phyloP scores from a whole-genome alignment of 2,797 vertebrate genomes.

The Harpagifer antarcticus region DNA sequence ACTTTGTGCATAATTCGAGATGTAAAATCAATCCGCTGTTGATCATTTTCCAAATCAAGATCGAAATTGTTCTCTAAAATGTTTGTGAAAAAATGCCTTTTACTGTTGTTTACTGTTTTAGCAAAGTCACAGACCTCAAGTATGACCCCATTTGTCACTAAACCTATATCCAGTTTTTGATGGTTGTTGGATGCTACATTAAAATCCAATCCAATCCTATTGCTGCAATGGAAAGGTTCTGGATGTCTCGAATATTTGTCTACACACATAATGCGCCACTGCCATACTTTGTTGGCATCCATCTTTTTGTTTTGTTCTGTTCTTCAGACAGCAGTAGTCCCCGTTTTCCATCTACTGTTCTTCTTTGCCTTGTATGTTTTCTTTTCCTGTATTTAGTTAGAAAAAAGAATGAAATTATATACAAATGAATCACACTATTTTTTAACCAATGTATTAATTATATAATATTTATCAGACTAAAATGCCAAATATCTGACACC shows the following conservation, averaged over 20 bases:
- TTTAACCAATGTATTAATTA: neutral
- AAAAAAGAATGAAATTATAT: neutral
- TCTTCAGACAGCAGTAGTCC: neutral
- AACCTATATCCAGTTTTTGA: too few relatives aligned
- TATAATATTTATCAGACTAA: neutral
- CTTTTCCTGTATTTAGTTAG: conserved; percentile 21
- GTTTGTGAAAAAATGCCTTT: too few relatives aligned
- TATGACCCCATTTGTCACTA: too few relatives aligned
- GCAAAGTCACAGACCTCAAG: too few relatives aligned
- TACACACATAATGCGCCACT: conserved; percentile 33
- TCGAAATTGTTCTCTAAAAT: too few relatives aligned
- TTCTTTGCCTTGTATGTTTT: neutral
- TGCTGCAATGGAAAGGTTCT: conserved; percentile 33
- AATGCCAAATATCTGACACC: neutral
- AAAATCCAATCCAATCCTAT: neutral
- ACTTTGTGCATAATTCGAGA: too few relatives aligned
- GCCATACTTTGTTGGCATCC: conserved; percentile 40
- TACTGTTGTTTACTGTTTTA: too few relatives aligned
- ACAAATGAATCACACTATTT: neutral
- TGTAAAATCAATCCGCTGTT: too few relatives aligned
- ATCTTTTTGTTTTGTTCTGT: conserved; percentile 19
- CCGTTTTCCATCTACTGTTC: neutral
- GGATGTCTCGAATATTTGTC: conserved; percentile 8
- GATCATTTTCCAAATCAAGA: too few relatives aligned
- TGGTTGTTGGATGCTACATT: too few relatives aligned